These are phyloP conservation scores for Acanthis flammea DNA, from an alignment of 2,797 vertebrate species.

Conservation along the genomic window DNA sequence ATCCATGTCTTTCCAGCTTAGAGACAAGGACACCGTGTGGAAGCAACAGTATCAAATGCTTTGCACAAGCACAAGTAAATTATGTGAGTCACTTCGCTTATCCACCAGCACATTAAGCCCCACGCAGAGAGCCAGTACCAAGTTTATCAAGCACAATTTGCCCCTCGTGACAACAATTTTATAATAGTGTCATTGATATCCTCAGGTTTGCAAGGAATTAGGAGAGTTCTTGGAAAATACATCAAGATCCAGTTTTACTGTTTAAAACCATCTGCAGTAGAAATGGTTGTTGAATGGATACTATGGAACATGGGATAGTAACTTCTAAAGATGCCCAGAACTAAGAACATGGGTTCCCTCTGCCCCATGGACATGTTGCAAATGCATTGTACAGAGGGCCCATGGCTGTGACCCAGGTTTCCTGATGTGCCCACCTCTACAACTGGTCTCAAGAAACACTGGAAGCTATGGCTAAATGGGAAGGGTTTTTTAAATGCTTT, in stretches of 20 bases:
- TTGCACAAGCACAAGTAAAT: neutral
- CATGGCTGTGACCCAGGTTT: neutral
- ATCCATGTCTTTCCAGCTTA: neutral
- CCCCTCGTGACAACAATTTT: neutral
- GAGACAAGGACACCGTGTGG: neutral
- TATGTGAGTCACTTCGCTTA: neutral
- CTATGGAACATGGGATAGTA: neutral
- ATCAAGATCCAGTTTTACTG: neutral
- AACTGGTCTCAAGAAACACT: neutral
- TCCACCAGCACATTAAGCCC: neutral
- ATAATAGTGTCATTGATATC: neutral
- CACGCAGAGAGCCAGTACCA: neutral
- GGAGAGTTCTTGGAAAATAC: neutral
- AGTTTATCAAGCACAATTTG: neutral
- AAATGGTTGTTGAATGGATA: neutral
- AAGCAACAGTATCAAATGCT: neutral
- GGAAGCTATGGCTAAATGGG: neutral
- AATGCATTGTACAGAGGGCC: neutral
- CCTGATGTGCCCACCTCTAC: neutral
- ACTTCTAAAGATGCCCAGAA: neutral
- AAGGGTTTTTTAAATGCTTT: neutral
- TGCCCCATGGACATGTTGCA: neutral
- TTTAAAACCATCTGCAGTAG: neutral
- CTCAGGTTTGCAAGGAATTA: neutral
- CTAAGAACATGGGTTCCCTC: neutral